These are phyloP conservation scores for Agriopis leucophaearia DNA, from an alignment of 2,888 invertebrate genomes.

Conservation along the genomic window DNA sequence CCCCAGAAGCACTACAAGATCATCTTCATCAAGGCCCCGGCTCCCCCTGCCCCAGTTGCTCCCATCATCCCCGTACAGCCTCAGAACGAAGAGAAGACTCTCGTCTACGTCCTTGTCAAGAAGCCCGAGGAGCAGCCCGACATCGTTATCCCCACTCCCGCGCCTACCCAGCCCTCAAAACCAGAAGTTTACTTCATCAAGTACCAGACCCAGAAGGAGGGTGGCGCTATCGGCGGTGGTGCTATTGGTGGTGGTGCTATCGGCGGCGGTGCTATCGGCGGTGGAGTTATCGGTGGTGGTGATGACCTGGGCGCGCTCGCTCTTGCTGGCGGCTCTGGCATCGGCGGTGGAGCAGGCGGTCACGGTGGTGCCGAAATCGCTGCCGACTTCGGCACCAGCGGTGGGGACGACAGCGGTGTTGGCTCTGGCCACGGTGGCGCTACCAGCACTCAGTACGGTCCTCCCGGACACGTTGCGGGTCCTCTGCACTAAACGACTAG, in stretches of 20 bases:
- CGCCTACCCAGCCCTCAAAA: conserved; percentile 94
- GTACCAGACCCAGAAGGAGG: conserved; percentile 90
- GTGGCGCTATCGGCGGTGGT: conserved; percentile 63
- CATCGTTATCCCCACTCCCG: conserved; percentile 91
- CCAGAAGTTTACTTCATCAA: conserved; percentile 96
- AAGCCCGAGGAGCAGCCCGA: conserved; percentile 95
- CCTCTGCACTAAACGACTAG: conserved; percentile 74
- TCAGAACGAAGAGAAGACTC: conserved; percentile 95
- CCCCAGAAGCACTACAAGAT: conserved; percentile 96
- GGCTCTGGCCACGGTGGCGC: conserved; percentile 70
- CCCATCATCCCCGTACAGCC: conserved; percentile 93
- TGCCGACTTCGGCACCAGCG: conserved; percentile 70
- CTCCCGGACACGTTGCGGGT: conserved; percentile 82
- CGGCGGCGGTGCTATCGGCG: conserved; percentile 67
- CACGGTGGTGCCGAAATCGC: conserved; percentile 69
- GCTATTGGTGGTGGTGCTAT: conserved; percentile 57
- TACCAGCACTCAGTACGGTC: conserved; percentile 83
- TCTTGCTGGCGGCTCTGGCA: conserved; percentile 61
- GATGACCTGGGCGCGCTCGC: conserved; percentile 64
- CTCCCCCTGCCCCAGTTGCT: conserved; percentile 92
- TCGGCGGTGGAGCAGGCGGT: conserved; percentile 56
- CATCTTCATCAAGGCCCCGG: conserved; percentile 96
- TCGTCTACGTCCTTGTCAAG: conserved; percentile 95
- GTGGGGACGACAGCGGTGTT: conserved; percentile 60
- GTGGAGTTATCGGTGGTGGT: conserved; percentile 62